Evolutionary conservation across 2,797 vertebrate species (phyloP).

Genomic region (Pampus argenteus): DNA sequence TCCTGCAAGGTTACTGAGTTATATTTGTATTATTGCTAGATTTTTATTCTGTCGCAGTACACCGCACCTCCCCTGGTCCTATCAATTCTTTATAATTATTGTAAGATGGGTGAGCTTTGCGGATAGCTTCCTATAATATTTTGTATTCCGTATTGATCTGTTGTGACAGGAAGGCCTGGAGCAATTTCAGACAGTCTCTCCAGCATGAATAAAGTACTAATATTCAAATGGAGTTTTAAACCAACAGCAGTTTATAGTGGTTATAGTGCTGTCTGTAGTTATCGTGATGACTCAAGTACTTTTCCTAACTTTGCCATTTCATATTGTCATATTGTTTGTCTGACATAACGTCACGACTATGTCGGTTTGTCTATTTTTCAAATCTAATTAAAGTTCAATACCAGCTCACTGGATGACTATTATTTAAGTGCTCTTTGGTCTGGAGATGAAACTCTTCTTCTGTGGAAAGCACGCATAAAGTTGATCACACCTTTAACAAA

Average conservation of each 20-base stretch:
- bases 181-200: no score
- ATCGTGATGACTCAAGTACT: no score
- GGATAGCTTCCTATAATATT: background rate
- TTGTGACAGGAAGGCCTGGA: no score
- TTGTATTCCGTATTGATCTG: background rate
- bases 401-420: background rate
- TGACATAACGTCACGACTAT: background rate
- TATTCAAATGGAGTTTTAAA: no score
- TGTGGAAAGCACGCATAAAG: conserved; percentile 2
- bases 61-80: background rate
- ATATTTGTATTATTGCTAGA: background rate
- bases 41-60: background rate
- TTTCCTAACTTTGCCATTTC: background rate
- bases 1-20: no score
- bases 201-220: no score
- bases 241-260: no score
- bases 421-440: conserved; percentile 19
- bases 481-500: conserved; percentile 40
- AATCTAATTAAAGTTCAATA: background rate
- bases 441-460: background rate
- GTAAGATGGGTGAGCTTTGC: background rate
- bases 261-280: background rate
- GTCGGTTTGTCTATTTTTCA: background rate
- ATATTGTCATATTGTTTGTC: background rate
- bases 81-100: background rate